These are phyloP conservation scores for Spodoptera littoralis DNA, from an alignment of 2,888 invertebrate genomes.

Conservation along the genomic window DNA sequence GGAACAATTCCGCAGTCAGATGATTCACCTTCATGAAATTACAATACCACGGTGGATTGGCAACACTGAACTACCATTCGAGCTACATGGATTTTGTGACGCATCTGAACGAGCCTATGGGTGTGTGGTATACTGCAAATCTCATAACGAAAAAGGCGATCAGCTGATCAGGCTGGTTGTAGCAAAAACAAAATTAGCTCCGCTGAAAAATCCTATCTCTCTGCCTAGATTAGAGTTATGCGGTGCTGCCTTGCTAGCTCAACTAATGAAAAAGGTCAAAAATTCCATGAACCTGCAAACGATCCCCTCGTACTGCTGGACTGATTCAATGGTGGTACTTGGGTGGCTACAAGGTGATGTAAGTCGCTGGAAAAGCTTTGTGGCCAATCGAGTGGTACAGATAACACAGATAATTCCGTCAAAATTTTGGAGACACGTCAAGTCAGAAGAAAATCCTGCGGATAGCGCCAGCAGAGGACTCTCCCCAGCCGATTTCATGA, in stretches of 20 bases:
- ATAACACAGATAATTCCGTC: neutral
- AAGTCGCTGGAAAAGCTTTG: constrained; percentile 1
- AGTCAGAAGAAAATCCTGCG: constrained; percentile 1
- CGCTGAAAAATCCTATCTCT: constrained; percentile 10
- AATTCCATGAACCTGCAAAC: neutral
- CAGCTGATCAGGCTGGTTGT: constrained; percentile 1
- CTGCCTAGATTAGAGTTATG: constrained; percentile 14
- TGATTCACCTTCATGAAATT: neutral
- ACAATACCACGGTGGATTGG: neutral
- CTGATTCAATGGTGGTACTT: constrained; percentile 2
- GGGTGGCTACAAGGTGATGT: constrained; percentile 11
- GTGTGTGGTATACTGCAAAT: constrained; percentile 9
- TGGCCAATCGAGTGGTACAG: constrained; percentile 5
- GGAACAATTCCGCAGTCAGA: neutral
- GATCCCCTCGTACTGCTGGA: neutral
- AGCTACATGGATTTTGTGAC: constrained; percentile 3
- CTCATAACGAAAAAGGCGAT: neutral
- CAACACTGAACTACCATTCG: neutral
- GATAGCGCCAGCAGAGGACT: constrained; percentile 2
- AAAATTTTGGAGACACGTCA: constrained; percentile 1
- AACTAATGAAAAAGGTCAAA: constrained; percentile 3
- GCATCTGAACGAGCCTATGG: constrained; percentile 2
- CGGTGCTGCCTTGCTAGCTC: constrained; percentile 4
- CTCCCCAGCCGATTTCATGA: neutral
- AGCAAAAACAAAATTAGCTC: constrained; percentile 27